Evolutionary conservation across 2,797 vertebrate genomes (phyloP).

Genomic region (Propithecus deckenii): DNA sequence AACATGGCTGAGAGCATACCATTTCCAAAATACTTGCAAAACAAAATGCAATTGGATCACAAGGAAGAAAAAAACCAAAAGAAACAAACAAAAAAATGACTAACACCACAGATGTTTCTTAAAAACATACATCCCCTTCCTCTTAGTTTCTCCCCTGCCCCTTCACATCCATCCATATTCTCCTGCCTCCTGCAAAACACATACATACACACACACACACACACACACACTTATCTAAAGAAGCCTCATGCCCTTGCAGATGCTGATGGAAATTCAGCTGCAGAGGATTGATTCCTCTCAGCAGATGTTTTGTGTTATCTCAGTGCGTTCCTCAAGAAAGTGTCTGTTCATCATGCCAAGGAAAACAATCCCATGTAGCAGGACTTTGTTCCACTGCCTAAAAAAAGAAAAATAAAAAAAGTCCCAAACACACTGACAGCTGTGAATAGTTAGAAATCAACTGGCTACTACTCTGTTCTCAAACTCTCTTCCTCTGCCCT

Average conservation of each 20-base stretch:
- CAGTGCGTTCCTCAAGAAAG: conserved; percentile 66
- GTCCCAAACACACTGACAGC: conserved; percentile 71
- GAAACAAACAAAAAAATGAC: not conserved
- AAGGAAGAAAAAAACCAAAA: not conserved
- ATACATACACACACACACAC: not conserved
- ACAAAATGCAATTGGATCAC: conserved; percentile 6
- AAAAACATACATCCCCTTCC: not conserved
- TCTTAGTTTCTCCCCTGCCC: not conserved
- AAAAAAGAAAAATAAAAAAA: conserved; percentile 14
- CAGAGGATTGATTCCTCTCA: not conserved
- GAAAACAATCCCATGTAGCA: conserved; percentile 75
- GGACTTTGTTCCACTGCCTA: conserved; percentile 71
- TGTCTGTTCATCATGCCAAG: conserved; percentile 64
- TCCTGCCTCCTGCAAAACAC: not conserved
- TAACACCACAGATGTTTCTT: conserved; percentile 12
- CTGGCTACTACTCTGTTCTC: conserved; percentile 45
- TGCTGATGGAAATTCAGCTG: conserved; percentile 48
- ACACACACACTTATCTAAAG: not conserved
- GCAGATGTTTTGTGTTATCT: conserved; percentile 75
- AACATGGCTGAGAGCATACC: not conserved
- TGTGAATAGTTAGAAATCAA: conserved; percentile 74
- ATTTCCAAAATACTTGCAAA: conserved; percentile 63
- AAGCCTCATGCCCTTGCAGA: not conserved
- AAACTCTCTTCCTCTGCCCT: not conserved
- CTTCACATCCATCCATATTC: not conserved